Percentiles rank a stretch among this genome's conserved stretches.
Evolutionary conservation across 2,888 invertebrate genomes (phyloP).

Genomic region (Coecobrya sp.): DNA sequence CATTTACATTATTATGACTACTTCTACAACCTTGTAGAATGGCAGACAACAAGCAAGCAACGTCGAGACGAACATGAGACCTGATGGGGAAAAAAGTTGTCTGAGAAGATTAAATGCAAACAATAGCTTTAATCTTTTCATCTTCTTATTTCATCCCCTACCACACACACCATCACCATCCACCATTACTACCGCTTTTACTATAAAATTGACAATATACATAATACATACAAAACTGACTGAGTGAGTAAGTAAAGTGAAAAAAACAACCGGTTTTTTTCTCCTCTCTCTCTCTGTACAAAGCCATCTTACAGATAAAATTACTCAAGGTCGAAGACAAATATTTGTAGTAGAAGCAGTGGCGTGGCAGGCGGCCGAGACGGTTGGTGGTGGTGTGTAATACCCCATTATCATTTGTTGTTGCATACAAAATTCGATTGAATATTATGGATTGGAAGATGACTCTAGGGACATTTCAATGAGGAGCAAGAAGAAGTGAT

Average conservation of each 20-base stretch:
- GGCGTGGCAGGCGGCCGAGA: not conserved
- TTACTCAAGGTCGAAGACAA: slow-evolving; percentile 62
- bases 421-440: slow-evolving; percentile 54
- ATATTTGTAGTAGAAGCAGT: slow-evolving; percentile 60
- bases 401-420: slow-evolving; percentile 57
- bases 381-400: too few species aligned
- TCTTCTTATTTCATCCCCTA: slow-evolving; percentile 59
- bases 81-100: slow-evolving; percentile 48
- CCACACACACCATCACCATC: slow-evolving; percentile 9
- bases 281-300: not conserved
- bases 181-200: not conserved
- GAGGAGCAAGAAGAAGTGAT: slow-evolving; percentile 42
- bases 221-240: too few species aligned
- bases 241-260: slow-evolving; percentile 1
- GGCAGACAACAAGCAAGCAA: not conserved
- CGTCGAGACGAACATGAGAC: not conserved
- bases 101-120: slow-evolving; percentile 75
- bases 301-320: slow-evolving; percentile 20
- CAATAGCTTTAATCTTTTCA: slow-evolving; percentile 73
- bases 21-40: not conserved
- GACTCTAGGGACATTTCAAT: slow-evolving; percentile 76
- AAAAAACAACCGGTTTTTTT: slow-evolving; percentile 55
- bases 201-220: not conserved
- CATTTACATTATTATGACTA: slow-evolving; percentile 61
- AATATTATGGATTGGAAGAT: slow-evolving; percentile 70